Evolutionary conservation across 2,888 invertebrate species (phyloP).

Genomic region (Parthenolecanium corni): DNA sequence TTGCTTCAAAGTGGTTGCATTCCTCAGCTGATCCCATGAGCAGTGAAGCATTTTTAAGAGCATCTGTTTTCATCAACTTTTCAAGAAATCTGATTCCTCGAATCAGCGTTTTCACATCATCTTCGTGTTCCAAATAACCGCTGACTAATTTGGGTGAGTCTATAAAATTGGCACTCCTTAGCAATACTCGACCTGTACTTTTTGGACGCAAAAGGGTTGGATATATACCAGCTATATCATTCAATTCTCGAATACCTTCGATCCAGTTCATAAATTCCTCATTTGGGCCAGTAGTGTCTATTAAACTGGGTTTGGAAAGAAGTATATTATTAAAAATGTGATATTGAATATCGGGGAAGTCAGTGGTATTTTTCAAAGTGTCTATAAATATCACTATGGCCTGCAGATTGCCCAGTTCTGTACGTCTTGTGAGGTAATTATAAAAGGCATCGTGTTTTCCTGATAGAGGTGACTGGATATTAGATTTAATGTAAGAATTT

Average conservation of each 20-base stretch:
- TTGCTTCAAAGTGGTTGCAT: conserved; percentile 54
- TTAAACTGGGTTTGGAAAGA: no score
- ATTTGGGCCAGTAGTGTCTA: no score
- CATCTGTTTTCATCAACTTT: conserved; percentile 61
- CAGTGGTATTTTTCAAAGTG: neutral
- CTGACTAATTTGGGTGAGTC: conserved; percentile 83
- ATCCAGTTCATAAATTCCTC: neutral
- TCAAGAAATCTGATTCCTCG: conserved; percentile 77
- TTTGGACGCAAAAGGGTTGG: conserved; percentile 53
- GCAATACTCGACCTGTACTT: conserved; percentile 67
- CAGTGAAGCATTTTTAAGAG: conserved; percentile 62
- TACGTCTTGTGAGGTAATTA: neutral
- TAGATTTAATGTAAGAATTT: conserved; percentile 35
- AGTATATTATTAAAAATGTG: neutral
- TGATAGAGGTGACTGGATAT: neutral
- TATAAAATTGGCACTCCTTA: conserved; percentile 71
- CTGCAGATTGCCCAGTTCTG: neutral
- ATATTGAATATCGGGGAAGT: conserved; percentile 1
- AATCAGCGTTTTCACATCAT: conserved; percentile 65
- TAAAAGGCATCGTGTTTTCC: neutral
- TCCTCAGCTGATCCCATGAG: conserved; percentile 63
- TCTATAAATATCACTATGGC: neutral
- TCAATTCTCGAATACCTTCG: neutral
- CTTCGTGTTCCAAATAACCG: conserved; percentile 72
- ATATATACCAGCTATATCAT: neutral